A percentile compares a stretch with the other conserved stretches of the same genome.
Evolutionary conservation across 2,113 vertebrate genomes (phyloP).

Genomic region (Climacteris rufus): DNA sequence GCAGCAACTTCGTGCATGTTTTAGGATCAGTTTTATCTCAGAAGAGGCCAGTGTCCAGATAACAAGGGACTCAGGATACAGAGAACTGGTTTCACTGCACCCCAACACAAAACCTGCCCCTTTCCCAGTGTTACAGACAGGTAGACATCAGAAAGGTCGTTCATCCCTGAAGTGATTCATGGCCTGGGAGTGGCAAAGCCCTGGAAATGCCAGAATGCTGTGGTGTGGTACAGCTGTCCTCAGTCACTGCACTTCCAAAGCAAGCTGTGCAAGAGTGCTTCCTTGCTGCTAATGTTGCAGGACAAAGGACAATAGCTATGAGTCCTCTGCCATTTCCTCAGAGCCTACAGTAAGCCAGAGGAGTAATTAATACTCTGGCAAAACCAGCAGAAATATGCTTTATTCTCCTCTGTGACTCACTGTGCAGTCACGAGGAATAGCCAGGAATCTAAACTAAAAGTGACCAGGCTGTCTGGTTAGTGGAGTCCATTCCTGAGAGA

Average conservation of each 20-base stretch:
- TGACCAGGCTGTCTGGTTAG: not conserved
- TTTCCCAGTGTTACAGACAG: not conserved
- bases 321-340: slow-evolving; percentile 7
- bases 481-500: not conserved
- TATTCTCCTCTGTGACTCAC: not conserved
- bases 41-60: not conserved
- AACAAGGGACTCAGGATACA: not conserved
- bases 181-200: not conserved
- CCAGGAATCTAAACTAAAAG: not conserved
- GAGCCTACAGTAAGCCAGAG: not conserved
- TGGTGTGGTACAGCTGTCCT: not conserved
- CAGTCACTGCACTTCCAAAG: not conserved
- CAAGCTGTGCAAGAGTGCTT: not conserved
- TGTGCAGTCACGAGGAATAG: not conserved
- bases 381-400: not conserved
- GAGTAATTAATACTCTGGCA: not conserved
- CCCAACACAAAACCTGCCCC: not conserved
- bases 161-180: not conserved
- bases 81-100: not conserved
- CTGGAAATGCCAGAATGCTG: not conserved
- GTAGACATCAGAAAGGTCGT: not conserved
- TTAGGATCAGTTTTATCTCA: not conserved
- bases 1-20: not conserved
- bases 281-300: not conserved
- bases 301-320: slow-evolving; percentile 16